Evolutionary conservation across 2,113 vertebrate species (phyloP), one percentile per base, ranked within the genome.

Genomic region (Dipodomys stephensi): DNA sequence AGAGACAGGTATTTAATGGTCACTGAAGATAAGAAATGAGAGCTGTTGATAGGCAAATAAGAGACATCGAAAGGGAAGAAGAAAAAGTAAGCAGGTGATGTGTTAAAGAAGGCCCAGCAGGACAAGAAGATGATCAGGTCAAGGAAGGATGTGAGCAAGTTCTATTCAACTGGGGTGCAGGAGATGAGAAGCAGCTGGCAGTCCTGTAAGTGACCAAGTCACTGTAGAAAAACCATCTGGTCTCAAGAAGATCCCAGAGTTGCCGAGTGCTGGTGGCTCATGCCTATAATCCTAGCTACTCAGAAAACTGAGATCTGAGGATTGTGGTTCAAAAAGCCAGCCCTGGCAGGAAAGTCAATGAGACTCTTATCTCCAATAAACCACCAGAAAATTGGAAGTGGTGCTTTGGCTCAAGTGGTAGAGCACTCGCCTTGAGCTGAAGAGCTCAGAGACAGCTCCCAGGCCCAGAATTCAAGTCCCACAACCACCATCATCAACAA

Each of bases 181-280:
- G 98, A 74, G 99, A 99, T 98, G 99, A 99, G 98, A 99, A 99
- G 97, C 99, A 99, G 93, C 98, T 99, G 13, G 99, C 99, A 94
- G 96, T 99, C 11, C 95, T 99, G 30, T 98, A 98, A 95, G 98
- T 99, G 28, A 99, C 99, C 5, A 99, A 99, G 10, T 98, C 99
- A 0, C 74, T 99, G 83, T 98, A 99, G 98, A 99, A 99, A 97
- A 99, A 99, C 98, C 96, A 99, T 99, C 99, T 93, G 99, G 77
- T 86, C 97, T 99, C 11, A 39, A 39, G 39, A 39, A 39, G 39
- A 39, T 39, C 39, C 5, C 39, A 39, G 39, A 39, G 39, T 39
- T 39, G 39, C 5, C 35, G 39, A 39, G 39, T 39, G 39, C 39
- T 39, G 39, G 39, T 39, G 5, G 39, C 39, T 39, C 39, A 39